Evolutionary conservation across 2,113 vertebrate species (phyloP).

Genomic region (Mormyrus iriodes): DNA sequence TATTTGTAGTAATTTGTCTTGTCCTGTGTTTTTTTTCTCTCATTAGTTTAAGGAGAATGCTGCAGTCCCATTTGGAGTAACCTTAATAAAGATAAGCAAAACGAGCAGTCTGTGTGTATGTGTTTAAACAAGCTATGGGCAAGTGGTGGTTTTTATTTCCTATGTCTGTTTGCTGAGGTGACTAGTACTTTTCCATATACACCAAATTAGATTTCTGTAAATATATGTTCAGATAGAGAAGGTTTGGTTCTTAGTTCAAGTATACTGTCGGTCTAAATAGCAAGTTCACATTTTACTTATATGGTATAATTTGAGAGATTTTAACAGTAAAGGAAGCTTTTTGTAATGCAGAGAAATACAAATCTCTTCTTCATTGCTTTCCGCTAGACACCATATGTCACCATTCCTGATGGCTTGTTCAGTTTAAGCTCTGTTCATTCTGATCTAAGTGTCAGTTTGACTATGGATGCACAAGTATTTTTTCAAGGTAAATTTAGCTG

Average conservation of each 20-base stretch:
- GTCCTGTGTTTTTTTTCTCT: neutral
- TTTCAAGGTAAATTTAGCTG: neutral
- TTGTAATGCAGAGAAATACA: neutral
- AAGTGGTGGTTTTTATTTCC: neutral
- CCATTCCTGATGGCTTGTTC: neutral
- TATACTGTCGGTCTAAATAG: neutral
- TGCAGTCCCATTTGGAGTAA: neutral
- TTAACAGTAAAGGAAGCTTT: neutral
- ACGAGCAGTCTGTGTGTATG: neutral
- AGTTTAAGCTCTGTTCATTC: neutral
- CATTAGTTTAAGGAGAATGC: neutral
- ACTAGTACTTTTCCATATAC: neutral
- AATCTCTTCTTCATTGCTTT: neutral
- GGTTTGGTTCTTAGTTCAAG: neutral
- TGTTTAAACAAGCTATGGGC: neutral
- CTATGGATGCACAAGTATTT: neutral
- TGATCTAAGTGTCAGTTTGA: neutral
- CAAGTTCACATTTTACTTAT: neutral
- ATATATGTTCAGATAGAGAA: neutral
- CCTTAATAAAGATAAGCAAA: neutral
- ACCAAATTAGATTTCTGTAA: neutral
- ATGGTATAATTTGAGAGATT: neutral
- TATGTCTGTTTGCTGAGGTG: neutral
- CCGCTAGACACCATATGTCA: neutral
- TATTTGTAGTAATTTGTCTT: neutral